Conservation (phyloP, 2,888 invertebrate genomes). For the Glyphotaelius pellucidus region DNA sequence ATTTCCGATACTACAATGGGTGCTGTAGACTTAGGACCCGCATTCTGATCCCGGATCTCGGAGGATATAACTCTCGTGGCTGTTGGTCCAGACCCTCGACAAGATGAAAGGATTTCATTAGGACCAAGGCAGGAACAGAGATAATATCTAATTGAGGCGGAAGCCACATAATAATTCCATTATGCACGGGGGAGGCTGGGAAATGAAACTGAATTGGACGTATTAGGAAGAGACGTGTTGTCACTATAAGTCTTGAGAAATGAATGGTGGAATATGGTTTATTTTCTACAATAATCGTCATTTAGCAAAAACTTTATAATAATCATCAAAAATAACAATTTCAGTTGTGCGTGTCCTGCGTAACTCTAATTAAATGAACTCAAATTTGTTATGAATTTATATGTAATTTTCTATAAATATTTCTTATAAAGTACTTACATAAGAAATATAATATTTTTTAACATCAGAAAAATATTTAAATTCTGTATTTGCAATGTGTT, state of each 20-base stretch:
- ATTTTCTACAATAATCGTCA: neutral
- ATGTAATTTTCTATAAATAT: no score
- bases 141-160: conserved; percentile 39
- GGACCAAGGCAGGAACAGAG: conserved; percentile 20
- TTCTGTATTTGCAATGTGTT: no score
- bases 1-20: conserved; percentile 26
- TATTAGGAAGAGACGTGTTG: neutral
- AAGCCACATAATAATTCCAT: neutral
- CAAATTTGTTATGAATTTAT: no score
- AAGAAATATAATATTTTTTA: no score
- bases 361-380: no score
- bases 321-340: no score
- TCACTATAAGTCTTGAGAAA: neutral
- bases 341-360: no score
- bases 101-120: conserved; percentile 48
- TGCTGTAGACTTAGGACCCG: conserved; percentile 6
- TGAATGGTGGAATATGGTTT: neutral
- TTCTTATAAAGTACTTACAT: no score
- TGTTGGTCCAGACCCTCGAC: conserved; percentile 26
- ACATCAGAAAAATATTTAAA: no score
- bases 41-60: conserved; percentile 24
- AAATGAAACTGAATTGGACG: neutral
- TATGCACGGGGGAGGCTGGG: neutral
- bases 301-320: no score
- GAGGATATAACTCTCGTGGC: conserved; percentile 30